Evolutionary conservation across 2,113 vertebrate species (phyloP).

Genomic region (Alethe diademata): DNA sequence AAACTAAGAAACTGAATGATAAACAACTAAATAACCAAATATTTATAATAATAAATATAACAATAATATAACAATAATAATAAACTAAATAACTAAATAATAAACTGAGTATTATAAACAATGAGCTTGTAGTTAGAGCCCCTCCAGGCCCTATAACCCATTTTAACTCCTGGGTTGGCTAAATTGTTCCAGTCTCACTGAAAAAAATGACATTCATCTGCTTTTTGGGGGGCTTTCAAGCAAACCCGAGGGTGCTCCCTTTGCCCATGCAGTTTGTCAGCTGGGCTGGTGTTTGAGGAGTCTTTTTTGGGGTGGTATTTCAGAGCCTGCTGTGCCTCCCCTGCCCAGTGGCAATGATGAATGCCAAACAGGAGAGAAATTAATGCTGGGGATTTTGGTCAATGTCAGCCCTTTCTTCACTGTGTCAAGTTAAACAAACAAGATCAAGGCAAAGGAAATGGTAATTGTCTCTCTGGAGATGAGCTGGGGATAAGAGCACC

Average conservation of each 20-base stretch:
- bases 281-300: slow-evolving; percentile 29
- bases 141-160: not conserved
- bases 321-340: slow-evolving; percentile 75
- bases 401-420: slow-evolving; percentile 97
- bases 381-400: slow-evolving; percentile 95
- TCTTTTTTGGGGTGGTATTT: slow-evolving; percentile 71
- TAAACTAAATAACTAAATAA: too few species aligned
- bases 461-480: slow-evolving; percentile 95
- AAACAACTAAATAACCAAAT: not conserved
- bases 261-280: slow-evolving; percentile 17
- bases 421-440: slow-evolving; percentile 99
- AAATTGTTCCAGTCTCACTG: not conserved
- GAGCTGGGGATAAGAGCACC: slow-evolving; percentile 80
- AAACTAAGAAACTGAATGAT: not conserved
- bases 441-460: slow-evolving; percentile 91
- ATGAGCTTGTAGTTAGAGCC: not conserved
- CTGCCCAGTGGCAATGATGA: slow-evolving; percentile 91
- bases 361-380: slow-evolving; percentile 98
- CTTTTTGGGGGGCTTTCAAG: not conserved
- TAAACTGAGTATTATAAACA: not conserved
- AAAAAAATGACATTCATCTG: not conserved
- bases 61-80: not conserved
- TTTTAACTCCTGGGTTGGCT: not conserved
- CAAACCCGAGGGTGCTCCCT: not conserved
- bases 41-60: not conserved